A percentile compares a stretch with the other conserved stretches of the same genome.
Evolutionary conservation across 1,140 invertebrate genomes (phyloP).

Genomic region (Cherax quadricarinatus): DNA sequence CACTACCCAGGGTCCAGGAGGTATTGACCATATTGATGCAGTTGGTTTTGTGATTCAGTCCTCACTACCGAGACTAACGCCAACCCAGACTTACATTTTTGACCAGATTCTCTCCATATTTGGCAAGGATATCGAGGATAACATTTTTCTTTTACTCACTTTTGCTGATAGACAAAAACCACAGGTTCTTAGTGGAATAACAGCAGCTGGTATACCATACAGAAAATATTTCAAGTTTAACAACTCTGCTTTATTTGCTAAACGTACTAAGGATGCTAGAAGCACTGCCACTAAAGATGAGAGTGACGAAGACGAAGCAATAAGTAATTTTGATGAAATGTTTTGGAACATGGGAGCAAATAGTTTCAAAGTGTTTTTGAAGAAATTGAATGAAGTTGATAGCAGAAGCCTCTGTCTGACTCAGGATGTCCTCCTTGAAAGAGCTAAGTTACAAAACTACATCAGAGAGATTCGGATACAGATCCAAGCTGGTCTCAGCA

Average conservation of each 20-base stretch:
- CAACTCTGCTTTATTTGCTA: conserved; percentile 23
- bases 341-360: conserved; percentile 31
- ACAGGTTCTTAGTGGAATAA: conserved; percentile 13
- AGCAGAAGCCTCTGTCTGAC: conserved; percentile 24
- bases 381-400: not conserved
- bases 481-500: conserved; percentile 2
- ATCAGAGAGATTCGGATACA: not conserved
- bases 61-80: conserved; percentile 26
- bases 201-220: not conserved
- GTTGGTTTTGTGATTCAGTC: conserved; percentile 46
- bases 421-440: conserved; percentile 23
- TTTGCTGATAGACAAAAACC: conserved; percentile 51
- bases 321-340: conserved; percentile 6
- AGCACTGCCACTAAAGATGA: not conserved
- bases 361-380: conserved; percentile 11
- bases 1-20: conserved; percentile 3
- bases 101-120: conserved; percentile 32
- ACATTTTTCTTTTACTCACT: conserved; percentile 34
- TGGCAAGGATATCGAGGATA: conserved; percentile 30
- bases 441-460: not conserved
- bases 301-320: not conserved
- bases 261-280: not conserved
- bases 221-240: conserved; percentile 41
- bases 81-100: conserved; percentile 37
- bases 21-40: conserved; percentile 45